A percentile compares a stretch with the other conserved stretches of the same genome.
phyloP scores from a whole-genome alignment of 2,113 vertebrate genomes.

The Morone chrysops region DNA sequence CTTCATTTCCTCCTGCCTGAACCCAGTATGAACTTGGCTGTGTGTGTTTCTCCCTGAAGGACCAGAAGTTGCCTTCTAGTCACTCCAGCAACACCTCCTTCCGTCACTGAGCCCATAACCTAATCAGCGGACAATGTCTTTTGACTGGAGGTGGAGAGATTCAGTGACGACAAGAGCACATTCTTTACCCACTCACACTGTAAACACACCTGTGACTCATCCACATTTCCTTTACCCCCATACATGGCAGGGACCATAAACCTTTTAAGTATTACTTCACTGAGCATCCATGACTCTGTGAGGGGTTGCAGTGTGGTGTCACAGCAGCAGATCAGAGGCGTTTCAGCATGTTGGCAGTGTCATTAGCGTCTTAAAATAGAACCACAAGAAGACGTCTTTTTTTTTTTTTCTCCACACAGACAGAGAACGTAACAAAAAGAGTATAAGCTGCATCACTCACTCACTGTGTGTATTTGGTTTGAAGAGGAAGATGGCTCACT shows the following conservation, averaged over 20 bases:
- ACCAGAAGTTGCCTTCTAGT: conserved; percentile 16
- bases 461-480: conserved; percentile 36
- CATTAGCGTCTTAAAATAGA: conserved; percentile 72
- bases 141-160: conserved; percentile 20
- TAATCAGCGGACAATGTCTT: conserved; percentile 24
- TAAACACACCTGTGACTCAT: conserved; percentile 79
- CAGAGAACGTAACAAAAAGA: conserved; percentile 49
- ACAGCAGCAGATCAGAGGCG: conserved; percentile 42
- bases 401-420: conserved; percentile 71
- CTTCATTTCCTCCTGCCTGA: conserved; percentile 31
- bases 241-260: conserved; percentile 66
- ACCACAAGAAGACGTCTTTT: conserved; percentile 64
- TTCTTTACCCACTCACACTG: conserved; percentile 55
- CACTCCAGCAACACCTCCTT: conserved; percentile 27
- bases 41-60: conserved; percentile 3
- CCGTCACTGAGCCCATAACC: conserved; percentile 17
- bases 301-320: conserved; percentile 40
- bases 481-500: conserved; percentile 50
- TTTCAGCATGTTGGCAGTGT: conserved; percentile 46
- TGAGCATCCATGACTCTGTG: conserved; percentile 14
- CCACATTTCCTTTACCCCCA: conserved; percentile 55
- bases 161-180: conserved; percentile 55
- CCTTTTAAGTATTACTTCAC: conserved; percentile 52
- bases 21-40: conserved; percentile 31
- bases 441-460: conserved; percentile 53